Conservation (phyloP, 1,140 invertebrate species). For the Aphelenchoides besseyi region DNA sequence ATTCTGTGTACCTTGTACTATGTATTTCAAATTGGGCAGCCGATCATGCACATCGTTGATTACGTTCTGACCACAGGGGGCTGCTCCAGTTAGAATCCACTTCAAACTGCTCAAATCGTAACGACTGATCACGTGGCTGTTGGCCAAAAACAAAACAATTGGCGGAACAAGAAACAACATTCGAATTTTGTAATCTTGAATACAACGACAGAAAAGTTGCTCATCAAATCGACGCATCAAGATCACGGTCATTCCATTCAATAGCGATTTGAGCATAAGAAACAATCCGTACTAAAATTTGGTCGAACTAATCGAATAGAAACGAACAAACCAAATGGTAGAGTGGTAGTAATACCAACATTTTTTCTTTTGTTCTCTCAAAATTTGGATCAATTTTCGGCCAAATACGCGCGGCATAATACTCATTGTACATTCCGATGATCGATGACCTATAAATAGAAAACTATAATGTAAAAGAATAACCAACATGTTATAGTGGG, state of each 20-base stretch:
- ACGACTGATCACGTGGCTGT: slow-evolving; percentile 27
- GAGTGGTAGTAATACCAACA: slow-evolving; percentile 71
- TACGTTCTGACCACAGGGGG: slow-evolving; percentile 35
- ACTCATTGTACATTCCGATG: not conserved
- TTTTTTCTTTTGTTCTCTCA: slow-evolving; percentile 14
- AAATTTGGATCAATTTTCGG: slow-evolving; percentile 9
- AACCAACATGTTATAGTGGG: slow-evolving; percentile 58
- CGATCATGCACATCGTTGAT: slow-evolving; percentile 25
- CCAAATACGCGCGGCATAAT: slow-evolving; percentile 26
- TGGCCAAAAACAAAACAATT: slow-evolving; percentile 44
- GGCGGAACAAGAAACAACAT: slow-evolving; percentile 32
- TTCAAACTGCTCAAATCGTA: slow-evolving; percentile 35
- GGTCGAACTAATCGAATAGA: too few relatives aligned
- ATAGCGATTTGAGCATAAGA: slow-evolving; percentile 57
- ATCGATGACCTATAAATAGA: too few relatives aligned
- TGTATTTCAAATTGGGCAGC: too few relatives aligned
- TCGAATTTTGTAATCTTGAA: slow-evolving; percentile 70
- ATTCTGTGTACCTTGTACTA: too few relatives aligned
- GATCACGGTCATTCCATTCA: slow-evolving; percentile 70
- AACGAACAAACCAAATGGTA: slow-evolving; percentile 84
- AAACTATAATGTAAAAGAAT: too few relatives aligned
- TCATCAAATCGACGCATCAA: slow-evolving; percentile 76
- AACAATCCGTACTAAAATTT: too few relatives aligned
- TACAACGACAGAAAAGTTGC: slow-evolving; percentile 69
- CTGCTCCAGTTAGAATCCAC: slow-evolving; percentile 37